These are phyloP conservation scores for Pantherophis alleghaniensis DNA, from an alignment of 2,797 vertebrate species.

Conservation along the genomic window DNA sequence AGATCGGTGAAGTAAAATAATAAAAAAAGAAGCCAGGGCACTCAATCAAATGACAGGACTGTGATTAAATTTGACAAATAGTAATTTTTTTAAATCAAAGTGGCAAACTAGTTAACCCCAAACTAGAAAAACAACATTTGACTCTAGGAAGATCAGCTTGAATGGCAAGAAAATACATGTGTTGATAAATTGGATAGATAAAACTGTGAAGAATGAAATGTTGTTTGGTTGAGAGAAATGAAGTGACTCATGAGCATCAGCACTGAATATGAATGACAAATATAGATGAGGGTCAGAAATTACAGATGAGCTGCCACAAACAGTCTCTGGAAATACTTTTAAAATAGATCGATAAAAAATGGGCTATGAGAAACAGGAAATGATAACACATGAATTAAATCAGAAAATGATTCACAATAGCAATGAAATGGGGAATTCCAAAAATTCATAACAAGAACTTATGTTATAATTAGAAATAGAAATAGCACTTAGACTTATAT, in stretches of 20 bases:
- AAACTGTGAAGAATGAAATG: conserved; percentile 36
- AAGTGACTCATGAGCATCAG: background rate
- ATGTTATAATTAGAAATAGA: background rate
- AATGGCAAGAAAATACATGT: conserved; percentile 44
- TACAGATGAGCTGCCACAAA: background rate
- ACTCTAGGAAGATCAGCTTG: conserved; percentile 45
- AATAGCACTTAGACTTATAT: no score
- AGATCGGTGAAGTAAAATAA: conserved; percentile 43
- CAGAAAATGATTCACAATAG: conserved; percentile 1
- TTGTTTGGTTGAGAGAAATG: conserved; percentile 23
- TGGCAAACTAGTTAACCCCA: conserved; percentile 40
- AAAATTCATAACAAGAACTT: conserved; percentile 30
- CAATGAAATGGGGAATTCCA: conserved; percentile 12
- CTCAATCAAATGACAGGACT: conserved; percentile 21
- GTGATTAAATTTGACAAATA: conserved; percentile 53
- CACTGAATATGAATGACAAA: conserved; percentile 22
- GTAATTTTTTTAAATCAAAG: conserved; percentile 58
- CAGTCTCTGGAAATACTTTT: conserved; percentile 5
- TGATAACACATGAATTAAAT: conserved; percentile 21
- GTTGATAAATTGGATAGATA: conserved; percentile 23
- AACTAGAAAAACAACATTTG: conserved; percentile 39
- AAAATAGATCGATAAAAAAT: background rate
- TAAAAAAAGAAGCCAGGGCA: conserved; percentile 39
- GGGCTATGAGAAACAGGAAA: background rate
- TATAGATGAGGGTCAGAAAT: conserved; percentile 8